Percentiles rank a stretch among this genome's conserved stretches.
phyloP scores from a whole-genome alignment of 2,797 vertebrate species.

The Cryptoblepharus egeriae region DNA sequence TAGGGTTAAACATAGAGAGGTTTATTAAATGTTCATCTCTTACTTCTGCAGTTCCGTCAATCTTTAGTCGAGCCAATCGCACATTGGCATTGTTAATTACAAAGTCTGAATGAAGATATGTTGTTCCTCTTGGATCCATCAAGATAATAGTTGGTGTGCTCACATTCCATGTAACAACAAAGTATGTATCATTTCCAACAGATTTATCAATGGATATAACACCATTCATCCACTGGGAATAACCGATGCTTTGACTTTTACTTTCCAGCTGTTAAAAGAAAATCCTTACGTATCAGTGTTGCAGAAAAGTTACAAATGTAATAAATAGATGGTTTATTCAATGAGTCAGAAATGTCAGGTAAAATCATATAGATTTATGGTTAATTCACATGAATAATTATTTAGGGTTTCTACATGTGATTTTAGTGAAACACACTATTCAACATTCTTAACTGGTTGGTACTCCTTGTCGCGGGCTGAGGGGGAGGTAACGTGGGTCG shows the following conservation, averaged over 20 bases:
- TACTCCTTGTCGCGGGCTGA: no score
- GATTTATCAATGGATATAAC: slow-evolving; percentile 73
- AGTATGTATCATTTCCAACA: slow-evolving; percentile 78
- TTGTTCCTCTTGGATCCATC: slow-evolving; percentile 68
- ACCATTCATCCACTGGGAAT: slow-evolving; percentile 69
- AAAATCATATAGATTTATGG: no score
- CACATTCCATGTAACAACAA: slow-evolving; percentile 71
- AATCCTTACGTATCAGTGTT: no score
- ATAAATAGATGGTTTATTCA: no score
- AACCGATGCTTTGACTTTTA: slow-evolving; percentile 46
- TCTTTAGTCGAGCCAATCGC: slow-evolving; percentile 62
- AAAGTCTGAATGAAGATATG: slow-evolving; percentile 54
- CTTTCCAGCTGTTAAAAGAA: slow-evolving; percentile 75
- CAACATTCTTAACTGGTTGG: no score
- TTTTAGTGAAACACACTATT: no score
- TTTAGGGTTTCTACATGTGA: no score
- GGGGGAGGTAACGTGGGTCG: no score
- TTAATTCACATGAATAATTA: no score
- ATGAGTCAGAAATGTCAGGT: no score
- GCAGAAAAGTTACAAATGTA: no score
- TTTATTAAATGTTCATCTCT: neutral
- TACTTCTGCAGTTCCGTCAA: slow-evolving; percentile 78
- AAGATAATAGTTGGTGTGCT: slow-evolving; percentile 48
- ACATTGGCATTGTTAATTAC: neutral
- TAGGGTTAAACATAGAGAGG: no score